Evolutionary conservation across 2,797 vertebrate genomes (phyloP).

Genomic region (Microctenopoma steveboyesi): DNA sequence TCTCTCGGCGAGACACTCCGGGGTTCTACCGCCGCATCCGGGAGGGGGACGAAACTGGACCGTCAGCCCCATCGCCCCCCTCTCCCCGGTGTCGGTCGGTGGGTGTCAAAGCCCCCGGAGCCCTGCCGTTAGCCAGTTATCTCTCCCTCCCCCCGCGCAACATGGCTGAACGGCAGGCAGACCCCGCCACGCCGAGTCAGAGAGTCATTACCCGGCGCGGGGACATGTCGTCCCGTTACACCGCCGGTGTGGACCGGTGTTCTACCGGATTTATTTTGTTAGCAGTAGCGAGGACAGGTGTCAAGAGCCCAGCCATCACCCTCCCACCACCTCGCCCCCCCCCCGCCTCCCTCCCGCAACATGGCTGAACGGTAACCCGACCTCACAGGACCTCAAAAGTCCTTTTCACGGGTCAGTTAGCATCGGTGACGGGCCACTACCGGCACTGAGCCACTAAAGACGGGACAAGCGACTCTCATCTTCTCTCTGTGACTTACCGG

Average conservation of each 20-base stretch:
- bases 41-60: constrained; percentile 1
- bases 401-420: constrained; percentile 70
- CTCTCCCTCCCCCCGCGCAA: constrained; percentile 36
- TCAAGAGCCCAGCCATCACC: constrained; percentile 57
- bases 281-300: constrained; percentile 71
- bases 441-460: neutral
- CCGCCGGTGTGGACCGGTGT: constrained; percentile 1
- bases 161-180: constrained; percentile 60
- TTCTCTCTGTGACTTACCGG: constrained; percentile 71
- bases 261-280: constrained; percentile 9
- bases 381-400: constrained; percentile 75
- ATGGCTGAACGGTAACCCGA: constrained; percentile 77
- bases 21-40: constrained; percentile 50
- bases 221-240: neutral
- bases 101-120: constrained; percentile 54
- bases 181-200: constrained; percentile 55
- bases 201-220: constrained; percentile 41
- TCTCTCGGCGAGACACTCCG: constrained; percentile 64
- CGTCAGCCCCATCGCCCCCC: constrained; percentile 30
- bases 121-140: constrained; percentile 41
- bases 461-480: constrained; percentile 9
- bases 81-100: constrained; percentile 30
- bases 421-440: constrained; percentile 24
- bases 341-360: constrained; percentile 50
- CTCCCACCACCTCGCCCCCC: neutral